Base-by-base conservation (phyloP, 2,113 vertebrate genomes). In the Chaenocephalus aceratus region DNA sequence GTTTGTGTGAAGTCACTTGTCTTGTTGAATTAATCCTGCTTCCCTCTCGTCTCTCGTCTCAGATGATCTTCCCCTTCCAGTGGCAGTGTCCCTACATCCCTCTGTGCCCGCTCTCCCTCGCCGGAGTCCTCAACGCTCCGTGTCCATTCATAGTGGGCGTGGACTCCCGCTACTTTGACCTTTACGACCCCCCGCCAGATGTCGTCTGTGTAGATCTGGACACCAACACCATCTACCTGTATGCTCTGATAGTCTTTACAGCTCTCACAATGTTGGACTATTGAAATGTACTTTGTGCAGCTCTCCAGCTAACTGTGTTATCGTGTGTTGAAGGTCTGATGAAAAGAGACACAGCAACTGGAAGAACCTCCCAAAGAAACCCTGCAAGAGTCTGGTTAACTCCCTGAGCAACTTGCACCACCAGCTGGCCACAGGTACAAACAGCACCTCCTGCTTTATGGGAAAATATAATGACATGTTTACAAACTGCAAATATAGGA, bases 41-140 rank as follows among this genome's bases (percentile, higher is more conserved):
- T 51, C 12, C 18, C 9, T 73, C 15, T 59, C 30, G 13, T 88
- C 54, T 83, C 51, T 75, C 46, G 21, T 21, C 46, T 77, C 90
- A 99, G 98, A 98, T 99, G 97, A 97, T 99, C 91, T 99, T 99
- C 91, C 98, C 98, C 56, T 99, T 99, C 94, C 98, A 99, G 91
- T 99, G 98, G 98, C 97, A 99, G 74, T 99, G 98, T 91, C 98
- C 98, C 0, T 99, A 99, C 89, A 97, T 99, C 74, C 98, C 98
- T 1, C 96, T 99, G 41, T 99, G 98, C 82, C 98, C 98, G 46
- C 96, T 99, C 3, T 98, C 97, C 67, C 93, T 99, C 77, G 97
- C 97, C 3, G 96, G 93, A 13, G 97, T 99, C 85, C 96, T 99
- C 70, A 99, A 97, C 64, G 98, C 98, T 41, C 98, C 98, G 5